These are phyloP conservation scores for Pundamilia nyererei DNA, from an alignment of 2,113 vertebrate genomes.

Conservation along the genomic window DNA sequence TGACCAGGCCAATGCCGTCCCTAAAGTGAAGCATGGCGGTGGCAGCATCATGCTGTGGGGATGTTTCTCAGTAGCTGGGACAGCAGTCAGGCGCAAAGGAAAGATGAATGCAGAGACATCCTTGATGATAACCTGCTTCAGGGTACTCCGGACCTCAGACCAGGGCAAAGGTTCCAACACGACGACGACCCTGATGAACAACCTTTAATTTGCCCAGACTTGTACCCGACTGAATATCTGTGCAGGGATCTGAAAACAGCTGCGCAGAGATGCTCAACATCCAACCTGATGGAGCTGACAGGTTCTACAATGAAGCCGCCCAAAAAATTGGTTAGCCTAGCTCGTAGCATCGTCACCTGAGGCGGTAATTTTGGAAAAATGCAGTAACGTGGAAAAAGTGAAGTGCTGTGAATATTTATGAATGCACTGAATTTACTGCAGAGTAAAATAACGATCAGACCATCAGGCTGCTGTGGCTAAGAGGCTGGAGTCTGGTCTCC, in stretches of 20 bases:
- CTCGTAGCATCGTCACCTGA: background rate
- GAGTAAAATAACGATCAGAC: rapidly evolving
- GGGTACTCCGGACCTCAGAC: background rate
- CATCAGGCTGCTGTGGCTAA: background rate
- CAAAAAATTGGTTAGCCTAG: background rate
- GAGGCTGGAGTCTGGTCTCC: background rate
- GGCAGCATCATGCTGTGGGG: background rate
- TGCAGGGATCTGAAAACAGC: rapidly evolving
- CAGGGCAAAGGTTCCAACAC: background rate
- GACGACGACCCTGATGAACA: background rate
- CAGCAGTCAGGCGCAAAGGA: rapidly evolving
- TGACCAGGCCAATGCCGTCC: background rate
- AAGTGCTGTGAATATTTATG: background rate
- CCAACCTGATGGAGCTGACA: background rate
- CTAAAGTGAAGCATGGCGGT: background rate
- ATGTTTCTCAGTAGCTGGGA: background rate
- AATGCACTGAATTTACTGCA: background rate
- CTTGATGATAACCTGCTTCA: background rate
- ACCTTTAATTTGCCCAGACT: background rate
- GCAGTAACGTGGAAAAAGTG: background rate
- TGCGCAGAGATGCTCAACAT: background rate
- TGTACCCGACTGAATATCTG: background rate
- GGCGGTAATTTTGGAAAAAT: background rate
- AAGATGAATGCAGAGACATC: background rate
- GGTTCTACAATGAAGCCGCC: background rate